These are phyloP conservation scores for Mantis religiosa DNA, from an alignment of 2,888 invertebrate genomes.

Conservation along the genomic window DNA sequence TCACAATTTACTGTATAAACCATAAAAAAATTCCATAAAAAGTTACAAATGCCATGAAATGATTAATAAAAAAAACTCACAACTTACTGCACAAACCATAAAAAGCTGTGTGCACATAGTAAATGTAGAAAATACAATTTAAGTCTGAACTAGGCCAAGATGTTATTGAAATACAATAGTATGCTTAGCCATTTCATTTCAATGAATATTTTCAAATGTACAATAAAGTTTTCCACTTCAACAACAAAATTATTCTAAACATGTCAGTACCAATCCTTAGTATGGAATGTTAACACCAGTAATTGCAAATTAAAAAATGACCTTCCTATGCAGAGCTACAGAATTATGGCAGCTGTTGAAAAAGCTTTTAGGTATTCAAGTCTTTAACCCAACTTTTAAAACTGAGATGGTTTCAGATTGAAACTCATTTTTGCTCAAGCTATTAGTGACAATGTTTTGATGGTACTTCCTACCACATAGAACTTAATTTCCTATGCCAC, in stretches of 20 bases:
- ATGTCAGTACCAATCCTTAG: not conserved
- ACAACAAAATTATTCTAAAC: not conserved
- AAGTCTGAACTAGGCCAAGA: not conserved
- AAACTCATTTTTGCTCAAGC: not conserved
- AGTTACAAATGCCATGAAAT: too few species aligned
- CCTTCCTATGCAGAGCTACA: not conserved
- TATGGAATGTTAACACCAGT: not conserved
- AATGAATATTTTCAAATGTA: not conserved
- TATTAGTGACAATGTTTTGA: constrained; percentile 1
- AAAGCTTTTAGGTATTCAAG: not conserved
- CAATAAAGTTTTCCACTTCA: not conserved
- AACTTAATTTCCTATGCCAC: constrained; percentile 5
- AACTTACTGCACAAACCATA: not conserved
- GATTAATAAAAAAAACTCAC: too few species aligned
- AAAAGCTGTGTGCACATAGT: not conserved
- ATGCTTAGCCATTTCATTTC: not conserved
- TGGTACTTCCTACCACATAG: not conserved
- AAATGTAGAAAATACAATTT: not conserved
- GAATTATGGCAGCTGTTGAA: not conserved
- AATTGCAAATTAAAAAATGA: not conserved
- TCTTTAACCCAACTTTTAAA: not conserved
- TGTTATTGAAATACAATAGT: not conserved
- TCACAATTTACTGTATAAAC: not conserved
- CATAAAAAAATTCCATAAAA: too few species aligned
- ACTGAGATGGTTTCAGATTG: not conserved